Base-by-base conservation (phyloP, 2,797 vertebrate genomes). In the Ceyx erithaca region DNA sequence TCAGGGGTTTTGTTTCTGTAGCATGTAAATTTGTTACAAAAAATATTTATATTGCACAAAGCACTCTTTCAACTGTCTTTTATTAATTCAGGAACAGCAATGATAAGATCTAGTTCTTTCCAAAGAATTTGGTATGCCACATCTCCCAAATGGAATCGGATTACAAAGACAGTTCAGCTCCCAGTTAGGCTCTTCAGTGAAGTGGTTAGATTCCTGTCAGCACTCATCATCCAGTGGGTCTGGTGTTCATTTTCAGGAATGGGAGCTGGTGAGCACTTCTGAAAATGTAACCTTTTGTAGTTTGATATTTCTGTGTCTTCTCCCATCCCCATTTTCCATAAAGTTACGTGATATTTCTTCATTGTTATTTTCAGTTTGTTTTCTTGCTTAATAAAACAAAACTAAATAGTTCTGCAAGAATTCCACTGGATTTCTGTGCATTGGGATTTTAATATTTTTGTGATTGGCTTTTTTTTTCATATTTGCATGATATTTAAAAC, bases 181-280 rank as follows among this genome's bases (percentile, higher is more conserved):
- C 83, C 43, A 84, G 51, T 84, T 81, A 81, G 80, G 54, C 52
- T 85, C 54, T 62, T 85, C 72, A 89, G 69, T 82, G 75, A 92
- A 92, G 85, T 94, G 87, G 85, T 89, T 92, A 83, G 79, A 80
- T 87, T 92, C 91, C 90, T 92, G 75, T 67, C 88, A 92, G 52
- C n/a, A 41, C 59, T 89, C 69, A 78, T 40, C 58, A 80, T 87
- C 62, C 69, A 89, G 15, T 73, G 46, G 40, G 52, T 84, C 85
- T 94, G 88, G 55, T 91, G 69, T 69, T 92, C 73, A 88, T 92
- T 94, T 90, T 94, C 80, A 94, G 90, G 73, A 94, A 81, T 61
- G 67, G 67, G 61, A 89, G 31, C 46, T 88, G 40, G 51, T 88
- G 59, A 88, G 26, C 70, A 66, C 30, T 88, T 86, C 61, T 90